These are phyloP conservation scores for Micromesistius poutassou DNA, from an alignment of 2,797 vertebrate species.

Conservation along the genomic window DNA sequence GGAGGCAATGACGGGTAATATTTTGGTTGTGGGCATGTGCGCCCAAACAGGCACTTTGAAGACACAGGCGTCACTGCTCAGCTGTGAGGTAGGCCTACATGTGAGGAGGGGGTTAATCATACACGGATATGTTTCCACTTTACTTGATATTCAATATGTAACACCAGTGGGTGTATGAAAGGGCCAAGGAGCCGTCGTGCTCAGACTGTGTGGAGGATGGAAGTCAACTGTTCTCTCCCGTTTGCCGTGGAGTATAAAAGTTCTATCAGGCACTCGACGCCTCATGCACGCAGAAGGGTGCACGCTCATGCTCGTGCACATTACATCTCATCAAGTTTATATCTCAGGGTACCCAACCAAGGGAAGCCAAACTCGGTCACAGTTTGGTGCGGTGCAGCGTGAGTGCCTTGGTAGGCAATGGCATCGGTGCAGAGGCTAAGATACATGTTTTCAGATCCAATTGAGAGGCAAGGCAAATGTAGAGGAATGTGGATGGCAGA, in stretches of 20 bases:
- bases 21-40: conserved; percentile 26
- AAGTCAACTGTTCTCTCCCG: not conserved
- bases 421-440: conserved; percentile 9
- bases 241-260: not conserved
- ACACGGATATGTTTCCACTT: not conserved
- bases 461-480: conserved; percentile 5
- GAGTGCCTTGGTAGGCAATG: not conserved
- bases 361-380: not conserved
- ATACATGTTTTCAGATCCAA: conserved; percentile 26
- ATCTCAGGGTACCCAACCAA: not conserved
- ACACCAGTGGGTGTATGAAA: not conserved
- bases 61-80: conserved; percentile 27
- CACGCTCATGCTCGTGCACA: too few relatives aligned
- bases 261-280: not conserved
- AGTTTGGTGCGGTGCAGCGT: not conserved
- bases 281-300: too few relatives aligned
- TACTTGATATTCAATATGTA: not conserved
- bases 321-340: not conserved
- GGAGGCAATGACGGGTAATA: conserved; percentile 15
- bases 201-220: not conserved
- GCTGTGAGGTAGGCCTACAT: conserved; percentile 30
- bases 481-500: not conserved
- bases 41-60: conserved; percentile 68
- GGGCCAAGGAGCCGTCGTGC: not conserved
- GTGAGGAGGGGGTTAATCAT: conserved; percentile 3